Conservation (phyloP, 2,113 vertebrate genomes). For the Ochotona curzoniae region DNA sequence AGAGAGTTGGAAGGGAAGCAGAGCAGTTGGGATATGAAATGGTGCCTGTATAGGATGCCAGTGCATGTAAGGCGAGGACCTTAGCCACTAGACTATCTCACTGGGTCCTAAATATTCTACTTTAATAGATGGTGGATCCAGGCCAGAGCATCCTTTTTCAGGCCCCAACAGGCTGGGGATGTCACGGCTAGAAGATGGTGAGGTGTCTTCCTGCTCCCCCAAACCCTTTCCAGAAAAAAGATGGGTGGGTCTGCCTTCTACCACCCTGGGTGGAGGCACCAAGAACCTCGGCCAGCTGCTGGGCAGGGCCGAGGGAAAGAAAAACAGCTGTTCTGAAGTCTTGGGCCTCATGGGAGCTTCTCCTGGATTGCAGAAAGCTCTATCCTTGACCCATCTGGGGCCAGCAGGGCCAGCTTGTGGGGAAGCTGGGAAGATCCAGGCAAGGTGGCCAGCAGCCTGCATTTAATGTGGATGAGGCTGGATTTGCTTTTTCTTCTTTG, state of each 20-base stretch:
- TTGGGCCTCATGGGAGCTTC: background rate
- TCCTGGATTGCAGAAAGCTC: no score
- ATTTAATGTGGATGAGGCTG: background rate
- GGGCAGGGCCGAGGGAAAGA: slow-evolving; percentile 3
- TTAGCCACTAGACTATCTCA: no score
- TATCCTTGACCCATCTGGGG: background rate
- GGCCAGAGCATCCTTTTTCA: background rate
- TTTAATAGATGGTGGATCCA: background rate
- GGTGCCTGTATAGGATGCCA: no score
- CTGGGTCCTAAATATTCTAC: no score
- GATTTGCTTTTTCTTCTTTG: slow-evolving; percentile 21
- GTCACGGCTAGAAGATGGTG: background rate
- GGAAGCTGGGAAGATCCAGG: background rate
- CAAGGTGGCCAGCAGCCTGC: background rate
- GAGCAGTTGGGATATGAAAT: no score
- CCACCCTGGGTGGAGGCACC: background rate
- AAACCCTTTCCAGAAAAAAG: background rate
- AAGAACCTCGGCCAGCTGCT: background rate
- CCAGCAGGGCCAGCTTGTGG: background rate
- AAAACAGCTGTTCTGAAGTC: background rate
- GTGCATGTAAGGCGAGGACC: no score
- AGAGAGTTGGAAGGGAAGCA: no score
- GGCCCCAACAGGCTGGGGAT: background rate
- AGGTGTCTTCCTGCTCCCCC: background rate
- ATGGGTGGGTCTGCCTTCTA: background rate